phyloP scores from a whole-genome alignment of 1,140 invertebrate genomes.

The Hesperophylax magnus region DNA sequence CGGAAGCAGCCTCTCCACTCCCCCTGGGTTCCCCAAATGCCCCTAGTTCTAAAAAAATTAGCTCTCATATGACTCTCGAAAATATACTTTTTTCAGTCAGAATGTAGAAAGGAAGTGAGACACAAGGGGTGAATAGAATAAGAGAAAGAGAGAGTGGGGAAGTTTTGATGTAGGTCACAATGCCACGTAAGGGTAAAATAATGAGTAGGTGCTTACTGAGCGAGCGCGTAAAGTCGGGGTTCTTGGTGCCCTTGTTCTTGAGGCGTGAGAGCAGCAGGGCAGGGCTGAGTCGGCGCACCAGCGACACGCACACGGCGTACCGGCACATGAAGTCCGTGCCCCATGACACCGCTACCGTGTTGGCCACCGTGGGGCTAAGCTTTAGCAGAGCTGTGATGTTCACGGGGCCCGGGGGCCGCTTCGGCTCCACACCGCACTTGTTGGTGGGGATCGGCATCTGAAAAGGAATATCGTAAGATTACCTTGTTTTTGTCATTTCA shows the following conservation, averaged over 20 bases:
- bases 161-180: too few relatives aligned
- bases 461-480: slow-evolving; percentile 45
- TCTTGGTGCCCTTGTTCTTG: slow-evolving; percentile 83
- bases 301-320: slow-evolving; percentile 83
- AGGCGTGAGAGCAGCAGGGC: slow-evolving; percentile 81
- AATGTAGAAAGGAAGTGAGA: too few relatives aligned
- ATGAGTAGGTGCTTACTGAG: slow-evolving; percentile 77
- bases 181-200: too few relatives aligned
- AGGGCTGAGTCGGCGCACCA: slow-evolving; percentile 86
- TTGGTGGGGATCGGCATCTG: slow-evolving; percentile 95
- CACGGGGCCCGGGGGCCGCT: slow-evolving; percentile 90
- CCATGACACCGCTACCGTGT: slow-evolving; percentile 85
- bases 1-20: too few relatives aligned
- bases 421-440: slow-evolving; percentile 93
- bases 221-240: slow-evolving; percentile 86
- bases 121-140: too few relatives aligned
- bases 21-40: too few relatives aligned
- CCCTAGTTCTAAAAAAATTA: too few relatives aligned
- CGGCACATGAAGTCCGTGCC: slow-evolving; percentile 82
- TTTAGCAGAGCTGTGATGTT: slow-evolving; percentile 91
- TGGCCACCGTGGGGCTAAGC: slow-evolving; percentile 84
- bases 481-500: neutral
- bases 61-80: too few relatives aligned
- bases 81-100: too few relatives aligned
- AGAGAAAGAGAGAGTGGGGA: too few relatives aligned